A percentile compares a stretch with the other conserved stretches of the same genome.
Evolutionary conservation across 2,797 vertebrate genomes (phyloP).

Genomic region (Argentina silus): DNA sequence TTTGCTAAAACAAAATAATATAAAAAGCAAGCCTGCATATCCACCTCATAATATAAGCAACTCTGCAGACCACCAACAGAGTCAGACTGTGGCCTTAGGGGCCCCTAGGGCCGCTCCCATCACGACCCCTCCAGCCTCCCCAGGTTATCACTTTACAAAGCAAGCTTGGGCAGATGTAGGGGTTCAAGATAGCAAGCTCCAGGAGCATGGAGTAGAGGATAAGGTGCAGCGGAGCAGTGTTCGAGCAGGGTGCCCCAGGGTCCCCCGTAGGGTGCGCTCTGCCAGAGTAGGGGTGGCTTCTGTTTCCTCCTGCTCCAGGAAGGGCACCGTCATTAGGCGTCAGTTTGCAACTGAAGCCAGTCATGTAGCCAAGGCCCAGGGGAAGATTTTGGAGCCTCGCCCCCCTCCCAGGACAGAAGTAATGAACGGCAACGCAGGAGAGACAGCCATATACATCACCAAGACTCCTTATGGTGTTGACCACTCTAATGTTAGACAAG

Average conservation of each 20-base stretch:
- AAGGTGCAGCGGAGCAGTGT: conserved; percentile 61
- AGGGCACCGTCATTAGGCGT: conserved; percentile 72
- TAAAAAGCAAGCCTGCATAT: conserved; percentile 25
- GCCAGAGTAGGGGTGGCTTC: conserved; percentile 58
- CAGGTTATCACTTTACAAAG: conserved; percentile 75
- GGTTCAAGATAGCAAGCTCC: conserved; percentile 71
- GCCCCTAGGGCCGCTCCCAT: conserved; percentile 56
- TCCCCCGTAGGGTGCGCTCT: conserved; percentile 67
- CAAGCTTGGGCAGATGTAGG: conserved; percentile 82
- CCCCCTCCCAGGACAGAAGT: conserved; percentile 74
- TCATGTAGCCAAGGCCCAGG: conserved; percentile 72
- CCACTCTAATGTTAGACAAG: conserved; percentile 30
- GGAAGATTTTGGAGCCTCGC: conserved; percentile 77
- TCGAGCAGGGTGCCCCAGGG: conserved; percentile 62
- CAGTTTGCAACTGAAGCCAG: conserved; percentile 77
- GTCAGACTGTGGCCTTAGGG: conserved; percentile 53
- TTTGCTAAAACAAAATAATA: conserved; percentile 24
- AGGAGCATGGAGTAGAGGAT: conserved; percentile 54
- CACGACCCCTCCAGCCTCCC: conserved; percentile 58
- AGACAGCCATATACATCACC: conserved; percentile 44
- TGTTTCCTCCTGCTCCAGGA: conserved; percentile 69
- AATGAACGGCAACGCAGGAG: conserved; percentile 47
- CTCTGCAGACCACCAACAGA: conserved; percentile 64
- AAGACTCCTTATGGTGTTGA: conserved; percentile 52
- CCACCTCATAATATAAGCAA: conserved; percentile 41